phyloP scores from a whole-genome alignment of 1,140 invertebrate species.

The Drosophila jambulina region DNA sequence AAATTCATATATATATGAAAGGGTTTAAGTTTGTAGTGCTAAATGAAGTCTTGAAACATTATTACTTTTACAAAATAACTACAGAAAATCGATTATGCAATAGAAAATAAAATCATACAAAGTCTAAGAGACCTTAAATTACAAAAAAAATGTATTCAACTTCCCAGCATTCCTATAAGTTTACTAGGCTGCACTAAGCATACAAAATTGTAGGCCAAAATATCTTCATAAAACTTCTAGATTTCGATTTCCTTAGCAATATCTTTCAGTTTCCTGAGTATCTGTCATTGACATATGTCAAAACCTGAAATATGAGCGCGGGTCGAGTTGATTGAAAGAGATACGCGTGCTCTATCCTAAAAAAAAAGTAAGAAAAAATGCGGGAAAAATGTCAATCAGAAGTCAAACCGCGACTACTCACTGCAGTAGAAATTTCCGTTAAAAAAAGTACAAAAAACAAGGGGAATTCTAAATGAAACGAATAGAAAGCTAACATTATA shows the following conservation, averaged over 20 bases:
- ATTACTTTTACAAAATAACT: not conserved
- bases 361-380: conserved; percentile 23
- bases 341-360: conserved; percentile 36
- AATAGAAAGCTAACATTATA: conserved; percentile 2
- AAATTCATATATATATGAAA: not conserved
- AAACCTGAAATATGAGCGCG: conserved; percentile 67
- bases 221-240: conserved; percentile 3
- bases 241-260: conserved; percentile 37
- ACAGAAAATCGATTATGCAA: not conserved
- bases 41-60: not conserved
- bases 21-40: not conserved
- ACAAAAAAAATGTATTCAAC: too few relatives aligned
- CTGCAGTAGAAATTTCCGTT: conserved; percentile 72
- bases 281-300: conserved; percentile 67
- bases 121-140: not conserved
- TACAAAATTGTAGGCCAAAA: not conserved
- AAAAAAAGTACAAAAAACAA: conserved; percentile 33
- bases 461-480: conserved; percentile 30
- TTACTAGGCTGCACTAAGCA: not conserved
- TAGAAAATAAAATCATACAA: not conserved
- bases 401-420: conserved; percentile 72
- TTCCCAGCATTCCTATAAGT: not conserved
- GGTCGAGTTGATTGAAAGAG: conserved; percentile 38
- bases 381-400: conserved; percentile 74
- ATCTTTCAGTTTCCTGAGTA: conserved; percentile 50